Conservation (phyloP, 2,888 invertebrate genomes). For the Pachymerium ferrugineum region DNA sequence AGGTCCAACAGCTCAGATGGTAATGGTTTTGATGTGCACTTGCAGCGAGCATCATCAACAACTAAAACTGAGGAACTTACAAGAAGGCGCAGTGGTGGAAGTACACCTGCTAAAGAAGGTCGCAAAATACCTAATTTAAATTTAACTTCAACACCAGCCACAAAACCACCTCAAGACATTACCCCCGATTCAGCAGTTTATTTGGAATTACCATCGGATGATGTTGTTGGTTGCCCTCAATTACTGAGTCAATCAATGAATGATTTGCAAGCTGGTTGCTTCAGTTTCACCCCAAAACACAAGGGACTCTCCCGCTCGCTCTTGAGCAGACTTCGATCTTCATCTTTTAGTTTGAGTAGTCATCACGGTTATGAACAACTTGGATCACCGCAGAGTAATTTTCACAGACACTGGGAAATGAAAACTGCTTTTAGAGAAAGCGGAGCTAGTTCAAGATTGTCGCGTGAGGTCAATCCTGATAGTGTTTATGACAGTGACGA, state of each 20-base stretch:
- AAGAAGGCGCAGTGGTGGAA: background rate
- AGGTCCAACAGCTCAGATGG: slow-evolving; percentile 42
- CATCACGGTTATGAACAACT: slow-evolving; percentile 28
- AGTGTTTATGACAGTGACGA: slow-evolving; percentile 8
- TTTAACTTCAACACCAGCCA: background rate
- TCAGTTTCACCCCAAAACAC: background rate
- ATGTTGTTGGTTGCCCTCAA: background rate
- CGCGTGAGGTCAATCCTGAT: background rate
- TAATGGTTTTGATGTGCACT: slow-evolving; percentile 43
- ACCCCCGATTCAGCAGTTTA: slow-evolving; percentile 41
- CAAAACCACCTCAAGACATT: slow-evolving; percentile 37
- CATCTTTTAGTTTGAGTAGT: background rate
- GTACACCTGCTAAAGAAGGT: slow-evolving; percentile 4
- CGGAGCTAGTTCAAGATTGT: slow-evolving; percentile 23
- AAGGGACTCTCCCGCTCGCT: background rate
- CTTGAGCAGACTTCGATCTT: background rate
- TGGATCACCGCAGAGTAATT: background rate
- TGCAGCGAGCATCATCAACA: slow-evolving; percentile 37
- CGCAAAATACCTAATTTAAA: slow-evolving; percentile 24
- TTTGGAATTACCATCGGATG: background rate
- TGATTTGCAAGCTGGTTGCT: background rate
- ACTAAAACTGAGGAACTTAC: slow-evolving; percentile 17
- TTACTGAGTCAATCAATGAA: slow-evolving; percentile 19
- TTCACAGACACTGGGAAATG: slow-evolving; percentile 28
- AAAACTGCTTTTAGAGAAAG: slow-evolving; percentile 19